Evolutionary conservation across 92 coral and sea anemone species (phyloP).

Genomic region (Porites lobata): DNA sequence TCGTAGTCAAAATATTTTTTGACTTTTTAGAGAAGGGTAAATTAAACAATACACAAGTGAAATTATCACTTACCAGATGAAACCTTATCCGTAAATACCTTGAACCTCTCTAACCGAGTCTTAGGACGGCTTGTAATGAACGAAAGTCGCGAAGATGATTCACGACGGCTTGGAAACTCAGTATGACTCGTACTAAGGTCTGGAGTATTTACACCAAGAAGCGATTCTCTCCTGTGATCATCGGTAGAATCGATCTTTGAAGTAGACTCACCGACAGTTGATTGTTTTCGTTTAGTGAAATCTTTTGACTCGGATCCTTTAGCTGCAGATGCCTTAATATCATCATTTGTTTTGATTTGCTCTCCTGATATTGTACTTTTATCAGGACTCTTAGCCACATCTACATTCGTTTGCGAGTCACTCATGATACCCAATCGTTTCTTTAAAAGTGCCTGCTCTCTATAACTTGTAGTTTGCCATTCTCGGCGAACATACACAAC

Average conservation of each 20-base stretch:
- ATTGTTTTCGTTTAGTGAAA: constrained; percentile 20
- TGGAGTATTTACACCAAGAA: constrained; percentile 38
- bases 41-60: background rate
- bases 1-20: background rate
- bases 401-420: constrained; percentile 57
- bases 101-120: constrained; percentile 93
- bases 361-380: background rate
- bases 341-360: constrained; percentile 38
- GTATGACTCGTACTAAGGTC: background rate
- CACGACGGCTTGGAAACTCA: constrained; percentile 46
- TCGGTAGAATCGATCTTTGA: constrained; percentile 5
- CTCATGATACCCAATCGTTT: constrained; percentile 75
- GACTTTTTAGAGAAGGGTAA: background rate
- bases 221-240: constrained; percentile 35
- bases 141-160: constrained; percentile 10
- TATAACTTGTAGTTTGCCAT: constrained; percentile 96
- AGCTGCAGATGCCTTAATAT: constrained; percentile 12
- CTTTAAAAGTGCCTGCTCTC: constrained; percentile 87
- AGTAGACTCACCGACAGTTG: constrained; percentile 6
- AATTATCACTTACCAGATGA: constrained; percentile 13
- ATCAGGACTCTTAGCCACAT: constrained; percentile 24
- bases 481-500: constrained; percentile 90
- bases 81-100: constrained; percentile 77
- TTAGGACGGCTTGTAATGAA: constrained; percentile 58
- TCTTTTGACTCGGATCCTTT: constrained; percentile 27